These are phyloP conservation scores for Pachliopta kotzebuea DNA, from an alignment of 2,888 invertebrate genomes.

Conservation along the genomic window DNA sequence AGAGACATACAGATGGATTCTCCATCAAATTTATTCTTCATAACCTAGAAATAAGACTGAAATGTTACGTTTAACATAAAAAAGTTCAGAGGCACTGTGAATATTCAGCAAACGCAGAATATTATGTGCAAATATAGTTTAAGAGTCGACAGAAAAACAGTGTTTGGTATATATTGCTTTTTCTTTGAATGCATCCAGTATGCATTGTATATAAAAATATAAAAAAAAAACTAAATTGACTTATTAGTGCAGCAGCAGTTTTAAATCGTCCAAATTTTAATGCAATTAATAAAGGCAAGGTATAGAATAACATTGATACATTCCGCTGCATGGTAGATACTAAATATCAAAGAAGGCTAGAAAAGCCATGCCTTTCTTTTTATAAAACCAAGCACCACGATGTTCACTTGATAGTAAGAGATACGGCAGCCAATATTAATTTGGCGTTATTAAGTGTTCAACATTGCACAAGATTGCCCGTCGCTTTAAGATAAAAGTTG, in stretches of 20 bases:
- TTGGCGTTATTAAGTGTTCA: too few relatives aligned
- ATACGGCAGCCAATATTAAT: too few relatives aligned
- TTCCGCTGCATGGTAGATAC: too few relatives aligned
- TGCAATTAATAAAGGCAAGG: too few relatives aligned
- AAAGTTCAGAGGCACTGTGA: neutral
- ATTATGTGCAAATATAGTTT: neutral
- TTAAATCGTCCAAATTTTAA: neutral
- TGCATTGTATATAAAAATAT: neutral
- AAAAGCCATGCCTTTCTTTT: too few relatives aligned
- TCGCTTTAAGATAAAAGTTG: too few relatives aligned
- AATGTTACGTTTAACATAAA: slow-evolving; percentile 54
- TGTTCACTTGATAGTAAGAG: too few relatives aligned
- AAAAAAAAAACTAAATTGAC: neutral
- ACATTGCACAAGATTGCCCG: too few relatives aligned
- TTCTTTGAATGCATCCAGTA: neutral
- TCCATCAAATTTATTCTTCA: slow-evolving; percentile 43
- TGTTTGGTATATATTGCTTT: neutral
- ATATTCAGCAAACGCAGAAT: neutral
- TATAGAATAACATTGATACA: too few relatives aligned
- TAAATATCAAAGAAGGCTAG: too few relatives aligned
- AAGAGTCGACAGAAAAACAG: neutral
- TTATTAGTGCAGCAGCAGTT: neutral
- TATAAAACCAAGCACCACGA: too few relatives aligned
- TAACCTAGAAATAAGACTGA: slow-evolving; percentile 76
- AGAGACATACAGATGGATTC: slow-evolving; percentile 27